A percentile compares a stretch with the other conserved stretches of the same genome.
Conservation (phyloP, 2,888 invertebrate genomes). For the Folsomia candida region DNA sequence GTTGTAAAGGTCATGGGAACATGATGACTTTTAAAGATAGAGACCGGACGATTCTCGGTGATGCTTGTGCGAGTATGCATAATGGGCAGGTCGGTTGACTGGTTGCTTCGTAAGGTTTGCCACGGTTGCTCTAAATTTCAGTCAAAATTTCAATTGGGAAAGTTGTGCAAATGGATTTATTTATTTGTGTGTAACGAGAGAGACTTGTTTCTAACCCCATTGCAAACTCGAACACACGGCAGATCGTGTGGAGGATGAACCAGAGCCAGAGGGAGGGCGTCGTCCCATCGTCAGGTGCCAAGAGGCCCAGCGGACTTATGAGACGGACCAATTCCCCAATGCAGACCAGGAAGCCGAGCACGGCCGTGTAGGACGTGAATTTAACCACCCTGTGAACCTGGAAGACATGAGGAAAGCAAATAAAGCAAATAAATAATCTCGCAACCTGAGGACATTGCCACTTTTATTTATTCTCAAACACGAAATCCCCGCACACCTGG, state of each 20-base stretch:
- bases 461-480: background rate
- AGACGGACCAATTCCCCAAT: conserved; percentile 58
- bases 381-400: conserved; percentile 59
- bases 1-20: too few relatives aligned
- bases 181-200: too few relatives aligned
- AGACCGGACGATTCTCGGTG: conserved; percentile 55
- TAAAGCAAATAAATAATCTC: background rate
- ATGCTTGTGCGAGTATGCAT: conserved; percentile 54
- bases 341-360: conserved; percentile 59
- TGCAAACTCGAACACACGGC: conserved; percentile 57
- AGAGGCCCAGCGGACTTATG: conserved; percentile 59
- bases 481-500: conserved; percentile 50
- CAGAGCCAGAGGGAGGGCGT: conserved; percentile 59
- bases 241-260: conserved; percentile 60
- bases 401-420: background rate
- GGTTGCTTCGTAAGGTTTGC: conserved; percentile 61
- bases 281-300: conserved; percentile 47
- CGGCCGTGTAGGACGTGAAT: conserved; percentile 59
- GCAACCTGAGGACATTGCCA: background rate
- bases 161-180: too few relatives aligned
- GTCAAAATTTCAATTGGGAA: too few relatives aligned
- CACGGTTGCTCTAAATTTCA: conserved; percentile 59
- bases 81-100: conserved; percentile 54
- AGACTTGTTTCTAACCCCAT: too few relatives aligned
- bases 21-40: too few relatives aligned